Conservation (phyloP, 1,140 invertebrate genomes). For the Parapsyche elsis region DNA sequence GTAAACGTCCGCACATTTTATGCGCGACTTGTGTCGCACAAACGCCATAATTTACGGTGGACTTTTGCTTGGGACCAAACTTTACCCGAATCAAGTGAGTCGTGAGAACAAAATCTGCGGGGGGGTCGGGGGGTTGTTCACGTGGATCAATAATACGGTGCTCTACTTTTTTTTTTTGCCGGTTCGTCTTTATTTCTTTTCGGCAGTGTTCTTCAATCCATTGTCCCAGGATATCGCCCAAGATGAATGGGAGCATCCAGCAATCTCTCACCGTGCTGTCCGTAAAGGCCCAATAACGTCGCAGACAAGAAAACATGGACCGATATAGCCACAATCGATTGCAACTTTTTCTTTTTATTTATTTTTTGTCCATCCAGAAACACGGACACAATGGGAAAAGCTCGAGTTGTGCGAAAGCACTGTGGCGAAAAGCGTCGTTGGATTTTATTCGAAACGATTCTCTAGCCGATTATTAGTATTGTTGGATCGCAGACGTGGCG, state of each 20-base stretch:
- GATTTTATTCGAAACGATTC: too few species aligned
- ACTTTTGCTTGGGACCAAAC: neutral
- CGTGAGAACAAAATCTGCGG: neutral
- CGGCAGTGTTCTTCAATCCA: slow-evolving; percentile 17
- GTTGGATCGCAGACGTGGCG: too few species aligned
- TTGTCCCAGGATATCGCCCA: slow-evolving; percentile 30
- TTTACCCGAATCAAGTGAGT: neutral
- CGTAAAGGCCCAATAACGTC: slow-evolving; percentile 27
- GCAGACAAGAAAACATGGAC: neutral
- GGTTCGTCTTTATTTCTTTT: neutral
- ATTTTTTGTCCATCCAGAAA: too few species aligned
- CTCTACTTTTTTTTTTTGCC: neutral
- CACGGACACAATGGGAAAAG: too few species aligned
- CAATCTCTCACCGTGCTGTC: slow-evolving; percentile 17
- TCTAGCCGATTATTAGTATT: too few species aligned
- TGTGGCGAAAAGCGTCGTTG: too few species aligned
- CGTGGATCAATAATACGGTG: neutral
- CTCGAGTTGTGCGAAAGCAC: too few species aligned
- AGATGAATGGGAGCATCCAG: slow-evolving; percentile 26
- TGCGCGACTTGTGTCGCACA: neutral
- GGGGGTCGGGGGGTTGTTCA: neutral
- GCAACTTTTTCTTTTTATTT: slow-evolving; percentile 6
- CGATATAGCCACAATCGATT: neutral
- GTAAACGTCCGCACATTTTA: neutral
- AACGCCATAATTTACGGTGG: neutral